Evolutionary conservation across 2,113 vertebrate genomes (phyloP).

Genomic region (Trematomus loennbergii): DNA sequence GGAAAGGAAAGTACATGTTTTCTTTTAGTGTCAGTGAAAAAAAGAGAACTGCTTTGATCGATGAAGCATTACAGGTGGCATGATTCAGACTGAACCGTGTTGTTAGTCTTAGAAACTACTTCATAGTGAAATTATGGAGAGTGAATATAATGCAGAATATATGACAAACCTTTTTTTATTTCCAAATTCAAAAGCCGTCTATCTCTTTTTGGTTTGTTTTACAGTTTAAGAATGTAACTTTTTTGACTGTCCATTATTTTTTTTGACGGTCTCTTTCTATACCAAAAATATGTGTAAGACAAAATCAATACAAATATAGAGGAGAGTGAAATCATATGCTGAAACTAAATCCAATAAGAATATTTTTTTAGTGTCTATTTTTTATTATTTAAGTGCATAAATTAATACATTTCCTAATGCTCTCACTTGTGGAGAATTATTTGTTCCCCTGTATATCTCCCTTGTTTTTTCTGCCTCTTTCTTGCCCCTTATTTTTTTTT

Average conservation of each 20-base stretch:
- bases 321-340: conserved; percentile 4
- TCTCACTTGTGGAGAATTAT: neutral
- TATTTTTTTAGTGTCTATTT: no score
- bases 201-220: no score
- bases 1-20: neutral
- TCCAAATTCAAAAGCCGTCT: conserved; percentile 7
- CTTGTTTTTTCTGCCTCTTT: conserved; percentile 1
- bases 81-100: no score
- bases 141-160: conserved; percentile 11
- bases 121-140: no score
- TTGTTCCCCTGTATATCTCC: neutral
- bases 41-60: no score
- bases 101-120: no score
- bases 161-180: conserved; percentile 4
- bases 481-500: neutral
- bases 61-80: no score
- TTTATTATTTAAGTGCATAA: neutral
- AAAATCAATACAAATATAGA: neutral
- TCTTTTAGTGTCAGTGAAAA: no score
- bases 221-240: no score
- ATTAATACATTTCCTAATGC: neutral
- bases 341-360: neutral
- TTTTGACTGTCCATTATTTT: no score
- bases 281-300: no score
- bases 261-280: no score